These are phyloP conservation scores for Drosophila ogumai DNA, from an alignment of 1,140 invertebrate genomes.

Conservation along the genomic window DNA sequence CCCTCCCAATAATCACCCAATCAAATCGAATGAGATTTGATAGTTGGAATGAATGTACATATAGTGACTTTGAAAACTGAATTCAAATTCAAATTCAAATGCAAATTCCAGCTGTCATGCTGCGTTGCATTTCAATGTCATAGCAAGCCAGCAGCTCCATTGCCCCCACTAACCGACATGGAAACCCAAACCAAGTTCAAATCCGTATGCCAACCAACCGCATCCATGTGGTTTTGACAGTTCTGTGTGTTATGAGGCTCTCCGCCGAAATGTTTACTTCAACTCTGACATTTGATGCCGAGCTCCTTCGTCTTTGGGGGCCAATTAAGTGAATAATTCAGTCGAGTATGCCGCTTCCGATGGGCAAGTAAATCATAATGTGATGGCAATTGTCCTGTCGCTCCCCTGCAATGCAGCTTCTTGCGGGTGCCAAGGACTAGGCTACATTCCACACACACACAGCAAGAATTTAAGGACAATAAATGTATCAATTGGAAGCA, in stretches of 20 bases:
- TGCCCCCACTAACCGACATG: neutral
- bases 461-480: neutral
- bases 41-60: neutral
- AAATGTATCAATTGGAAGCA: neutral
- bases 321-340: slow-evolving; percentile 80
- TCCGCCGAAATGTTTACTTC: slow-evolving; percentile 26
- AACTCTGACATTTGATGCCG: slow-evolving; percentile 58
- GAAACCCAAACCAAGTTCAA: slow-evolving; percentile 1
- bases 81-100: slow-evolving; percentile 26
- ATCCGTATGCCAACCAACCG: slow-evolving; percentile 1
- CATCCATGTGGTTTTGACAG: slow-evolving; percentile 50
- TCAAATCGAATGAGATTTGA: slow-evolving; percentile 45
- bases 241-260: slow-evolving; percentile 29
- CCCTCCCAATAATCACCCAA: slow-evolving; percentile 17
- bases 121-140: slow-evolving; percentile 50
- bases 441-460: neutral
- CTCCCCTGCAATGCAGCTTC: slow-evolving; percentile 64
- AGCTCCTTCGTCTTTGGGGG: slow-evolving; percentile 37
- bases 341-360: slow-evolving; percentile 12
- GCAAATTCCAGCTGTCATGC: slow-evolving; percentile 45
- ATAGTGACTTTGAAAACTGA: neutral
- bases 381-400: slow-evolving; percentile 27
- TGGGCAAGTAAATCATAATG: slow-evolving; percentile 62
- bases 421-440: slow-evolving; percentile 11
- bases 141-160: slow-evolving; percentile 3